Base-by-base conservation (phyloP, 1,140 invertebrate species). In the Drosophila busckii region DNA sequence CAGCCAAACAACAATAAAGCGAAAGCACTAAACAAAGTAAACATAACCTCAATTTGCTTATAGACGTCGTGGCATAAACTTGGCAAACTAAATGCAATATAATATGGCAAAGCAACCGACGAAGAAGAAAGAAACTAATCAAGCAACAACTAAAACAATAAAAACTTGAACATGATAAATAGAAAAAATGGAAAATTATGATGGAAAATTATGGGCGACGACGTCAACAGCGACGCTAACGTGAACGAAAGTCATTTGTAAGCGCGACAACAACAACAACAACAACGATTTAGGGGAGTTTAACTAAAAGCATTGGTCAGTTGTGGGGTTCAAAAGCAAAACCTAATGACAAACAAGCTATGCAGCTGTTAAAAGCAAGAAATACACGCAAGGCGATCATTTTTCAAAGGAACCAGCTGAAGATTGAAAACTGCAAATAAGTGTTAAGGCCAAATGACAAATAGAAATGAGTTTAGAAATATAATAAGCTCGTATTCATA, bases 211-310 rank as follows among this genome's bases (percentile, higher is more conserved):
- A 71, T 66, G 68, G 67, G 52, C 62, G 45, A 49, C 49, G 32
- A 49, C 23, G 29, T 42, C 26, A 34, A 37, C 34, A 44, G 38
- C 48, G 38, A 59, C 32, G 60, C 54, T 71, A 61, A 70, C 68
- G 67, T 70, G 67, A 71, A 60, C 49, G 32, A 70, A 70, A 70
- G 67, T 70, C 68, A 71, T 71, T 71, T 71, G 61, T 71, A 70
- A 71, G 50, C n/a, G 28, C 38, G 16, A 32, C 28, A 45, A 16
- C 29, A 53, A 42, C 41, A 44, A 42, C 48, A 53, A 31, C 9
- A 29, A 32, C 13, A 16, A 28, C 22, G n/a, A n/a, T n/a, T n/a
- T n/a, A n/a, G n/a, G n/a, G n/a, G n/a, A n/a, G n/a, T n/a, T n/a
- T n/a, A n/a, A n/a, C n/a, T n/a, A n/a, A n/a, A n/a, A n/a, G n/a